Percentiles rank a stretch among this genome's conserved stretches.
Conservation (phyloP, 2,888 invertebrate species). For the Automeris io region DNA sequence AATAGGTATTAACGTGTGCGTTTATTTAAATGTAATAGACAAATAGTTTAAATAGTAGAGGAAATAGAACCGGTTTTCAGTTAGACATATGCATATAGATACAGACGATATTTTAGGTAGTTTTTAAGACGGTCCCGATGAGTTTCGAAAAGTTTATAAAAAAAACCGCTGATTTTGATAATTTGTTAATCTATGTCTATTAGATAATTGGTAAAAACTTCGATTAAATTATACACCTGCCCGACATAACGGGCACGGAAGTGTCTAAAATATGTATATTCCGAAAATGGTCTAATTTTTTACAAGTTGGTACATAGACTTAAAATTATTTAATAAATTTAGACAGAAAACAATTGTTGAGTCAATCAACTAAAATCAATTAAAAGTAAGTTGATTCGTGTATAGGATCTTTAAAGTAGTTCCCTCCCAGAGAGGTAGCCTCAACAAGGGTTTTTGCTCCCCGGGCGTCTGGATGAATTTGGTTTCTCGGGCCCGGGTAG, state of each 20-base stretch:
- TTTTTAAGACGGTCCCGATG: conserved; percentile 44
- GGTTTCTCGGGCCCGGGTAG: too few species aligned
- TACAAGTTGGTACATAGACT: not conserved
- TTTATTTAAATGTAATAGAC: conserved; percentile 51
- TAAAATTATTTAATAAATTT: too few species aligned
- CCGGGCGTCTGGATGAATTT: too few species aligned
- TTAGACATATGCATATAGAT: conserved; percentile 71
- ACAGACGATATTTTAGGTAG: conserved; percentile 68
- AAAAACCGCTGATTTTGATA: not conserved
- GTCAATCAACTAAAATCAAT: too few species aligned
- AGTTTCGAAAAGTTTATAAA: conserved; percentile 48
- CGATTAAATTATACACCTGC: too few species aligned
- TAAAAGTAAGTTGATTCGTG: too few species aligned
- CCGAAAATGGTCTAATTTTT: not conserved
- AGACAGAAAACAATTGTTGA: too few species aligned
- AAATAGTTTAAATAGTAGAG: conserved; percentile 65
- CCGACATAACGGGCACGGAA: not conserved
- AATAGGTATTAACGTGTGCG: conserved; percentile 29
- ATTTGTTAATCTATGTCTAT: too few species aligned
- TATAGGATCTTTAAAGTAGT: too few species aligned
- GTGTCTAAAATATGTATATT: not conserved
- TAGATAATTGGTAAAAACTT: too few species aligned
- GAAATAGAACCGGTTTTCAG: conserved; percentile 72
- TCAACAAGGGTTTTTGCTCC: too few species aligned
- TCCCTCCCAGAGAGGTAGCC: too few species aligned